Evolutionary conservation across 2,888 invertebrate species (phyloP), one percentile per base, ranked within the genome.

Genomic region (Eupithecia insigniata): DNA sequence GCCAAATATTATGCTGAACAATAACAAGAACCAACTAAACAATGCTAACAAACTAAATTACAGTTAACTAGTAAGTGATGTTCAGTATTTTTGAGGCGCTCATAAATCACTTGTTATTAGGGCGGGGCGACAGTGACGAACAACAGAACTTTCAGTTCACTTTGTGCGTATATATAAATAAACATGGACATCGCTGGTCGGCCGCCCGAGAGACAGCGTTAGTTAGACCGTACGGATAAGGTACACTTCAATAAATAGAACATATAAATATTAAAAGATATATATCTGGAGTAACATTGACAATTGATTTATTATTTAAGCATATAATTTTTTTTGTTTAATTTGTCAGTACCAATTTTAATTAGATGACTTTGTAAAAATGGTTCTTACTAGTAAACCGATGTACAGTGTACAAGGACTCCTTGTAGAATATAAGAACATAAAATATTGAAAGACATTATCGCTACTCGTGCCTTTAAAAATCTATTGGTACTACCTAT

Each of bases 121-220:
- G 46, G 68, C 55, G 36, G n/a, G n/a, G n/a, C 30, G 73, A 71
- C 71, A 71, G 66, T 74, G 74, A 74, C 69, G 74, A 69, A 71
- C 68, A 74, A 62, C 74, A 74, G 65, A 70, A 62, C 66, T 61
- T 55, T 46, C 51, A 58, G 36, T 58, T 66, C 65, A 39, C 55
- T 61, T 69, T 71, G 30, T 67, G 58, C 66, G 46, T 58, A 62
- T 67, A 74, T 71, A 67, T 64, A 74, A 71, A 74, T 74, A 69
- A 74, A 71, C 69, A 69, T 62, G 36, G 46, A 72, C 65, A 55
- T 51, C 18, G n/a, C 7, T 12, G 12, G 26, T 30, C 67, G 68
- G 43, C 43, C 18, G 43, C 36, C 67, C 36, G 61, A 43, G 67
- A 36, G 67, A 58, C 55, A 10, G 26, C 55, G 22, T 10, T 5